These are phyloP conservation scores for Aspidiotus destructor DNA, from an alignment of 2,888 invertebrate genomes.

Conservation along the genomic window DNA sequence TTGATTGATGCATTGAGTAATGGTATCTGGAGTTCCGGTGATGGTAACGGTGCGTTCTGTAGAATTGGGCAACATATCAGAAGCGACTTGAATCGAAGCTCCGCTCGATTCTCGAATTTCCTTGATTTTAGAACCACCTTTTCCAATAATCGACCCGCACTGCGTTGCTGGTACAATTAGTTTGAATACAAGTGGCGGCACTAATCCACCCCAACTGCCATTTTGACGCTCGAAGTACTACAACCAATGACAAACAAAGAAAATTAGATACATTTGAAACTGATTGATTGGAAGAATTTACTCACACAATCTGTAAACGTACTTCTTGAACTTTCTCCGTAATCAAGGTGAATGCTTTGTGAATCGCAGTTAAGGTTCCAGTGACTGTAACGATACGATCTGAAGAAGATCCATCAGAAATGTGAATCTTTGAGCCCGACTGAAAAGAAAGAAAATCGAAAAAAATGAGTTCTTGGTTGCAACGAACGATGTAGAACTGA, in stretches of 20 bases:
- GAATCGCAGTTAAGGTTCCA: conserved; percentile 92
- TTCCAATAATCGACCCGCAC: conserved; percentile 98
- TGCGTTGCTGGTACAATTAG: conserved; percentile 98
- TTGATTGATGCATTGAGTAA: conserved; percentile 98
- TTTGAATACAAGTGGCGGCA: conserved; percentile 90
- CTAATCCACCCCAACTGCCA: conserved; percentile 44
- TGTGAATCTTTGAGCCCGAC: conserved; percentile 99
- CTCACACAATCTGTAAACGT: conserved; percentile 39
- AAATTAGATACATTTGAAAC: too few relatives aligned
- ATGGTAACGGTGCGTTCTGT: conserved; percentile 98
- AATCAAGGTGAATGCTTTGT: conserved; percentile 97
- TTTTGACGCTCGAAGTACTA: conserved; percentile 39
- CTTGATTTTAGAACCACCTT: conserved; percentile 98
- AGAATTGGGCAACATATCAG: conserved; percentile 98
- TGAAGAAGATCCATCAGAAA: conserved; percentile 98
- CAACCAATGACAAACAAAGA: background rate
- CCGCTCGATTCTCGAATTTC: conserved; percentile 96
- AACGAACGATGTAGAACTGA: too few relatives aligned
- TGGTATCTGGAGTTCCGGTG: conserved; percentile 93
- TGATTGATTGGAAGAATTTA: too few relatives aligned
- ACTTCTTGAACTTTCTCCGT: conserved; percentile 99
- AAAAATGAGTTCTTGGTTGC: too few relatives aligned
- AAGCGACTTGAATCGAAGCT: conserved; percentile 87
- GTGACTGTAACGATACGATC: conserved; percentile 98
- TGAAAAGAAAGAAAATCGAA: conserved; percentile 44